Conservation (phyloP, 2,113 vertebrate species). For the Typhlomys cinereus region DNA sequence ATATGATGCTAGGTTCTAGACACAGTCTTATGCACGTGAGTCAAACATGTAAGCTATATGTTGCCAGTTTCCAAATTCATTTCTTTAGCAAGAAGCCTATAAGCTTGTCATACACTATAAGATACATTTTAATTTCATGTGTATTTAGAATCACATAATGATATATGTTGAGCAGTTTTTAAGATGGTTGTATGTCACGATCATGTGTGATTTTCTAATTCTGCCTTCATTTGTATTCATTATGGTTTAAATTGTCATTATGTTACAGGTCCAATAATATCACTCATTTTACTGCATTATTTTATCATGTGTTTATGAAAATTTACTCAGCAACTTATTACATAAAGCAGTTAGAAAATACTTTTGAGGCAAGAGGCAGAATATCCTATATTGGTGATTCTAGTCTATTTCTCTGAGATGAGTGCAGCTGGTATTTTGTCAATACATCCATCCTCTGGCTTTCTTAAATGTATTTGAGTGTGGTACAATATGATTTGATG, state of each 20-base stretch:
- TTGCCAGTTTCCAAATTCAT: not conserved
- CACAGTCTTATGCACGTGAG: not conserved
- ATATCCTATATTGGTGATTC: not conserved
- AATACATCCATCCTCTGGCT: not conserved
- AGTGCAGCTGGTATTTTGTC: fast-evolving
- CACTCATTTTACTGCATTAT: not conserved
- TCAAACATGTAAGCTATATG: not conserved
- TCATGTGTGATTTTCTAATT: not conserved
- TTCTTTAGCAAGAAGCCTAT: not conserved
- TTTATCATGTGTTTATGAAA: not conserved
- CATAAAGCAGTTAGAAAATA: not conserved
- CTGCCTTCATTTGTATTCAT: not conserved
- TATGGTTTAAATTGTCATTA: not conserved
- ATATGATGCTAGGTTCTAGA: not conserved
- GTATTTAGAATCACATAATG: not conserved
- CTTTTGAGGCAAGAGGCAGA: not conserved
- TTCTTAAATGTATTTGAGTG: not conserved
- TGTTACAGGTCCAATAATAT: not conserved
- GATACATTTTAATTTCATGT: not conserved
- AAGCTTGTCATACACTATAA: not conserved
- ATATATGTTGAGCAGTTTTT: not conserved
- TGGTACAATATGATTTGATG: not conserved
- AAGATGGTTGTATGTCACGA: not conserved
- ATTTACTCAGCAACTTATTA: not conserved
- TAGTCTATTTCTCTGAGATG: not conserved